Conservation (phyloP, 2,888 invertebrate genomes). For the Polymixis lichenea region DNA sequence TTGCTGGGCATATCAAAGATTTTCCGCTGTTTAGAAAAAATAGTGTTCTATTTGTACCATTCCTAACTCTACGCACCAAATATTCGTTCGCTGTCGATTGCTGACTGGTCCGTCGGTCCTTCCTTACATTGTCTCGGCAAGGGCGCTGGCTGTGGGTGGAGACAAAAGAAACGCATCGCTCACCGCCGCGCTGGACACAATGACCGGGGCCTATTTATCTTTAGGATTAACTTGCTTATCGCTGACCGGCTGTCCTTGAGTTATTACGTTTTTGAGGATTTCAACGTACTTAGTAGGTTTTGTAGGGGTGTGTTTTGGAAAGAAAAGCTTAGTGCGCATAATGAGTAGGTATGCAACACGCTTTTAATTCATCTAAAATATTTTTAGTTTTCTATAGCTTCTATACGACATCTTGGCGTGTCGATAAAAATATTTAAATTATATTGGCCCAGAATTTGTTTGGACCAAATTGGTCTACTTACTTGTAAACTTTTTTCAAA, state of each 20-base stretch:
- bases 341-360: background rate
- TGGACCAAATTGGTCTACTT: background rate
- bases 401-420: no score
- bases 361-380: background rate
- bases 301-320: constrained; percentile 9
- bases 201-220: constrained; percentile 87
- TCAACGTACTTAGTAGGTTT: constrained; percentile 13
- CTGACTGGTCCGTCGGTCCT: constrained; percentile 81
- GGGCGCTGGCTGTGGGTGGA: constrained; percentile 73
- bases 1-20: background rate
- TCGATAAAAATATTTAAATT: no score
- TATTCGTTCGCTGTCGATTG: constrained; percentile 80
- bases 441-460: no score
- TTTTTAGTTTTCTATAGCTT: no score
- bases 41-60: background rate
- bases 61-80: constrained; percentile 50
- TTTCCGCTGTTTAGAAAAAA: background rate
- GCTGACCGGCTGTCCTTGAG: constrained; percentile 74
- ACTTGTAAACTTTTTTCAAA: background rate
- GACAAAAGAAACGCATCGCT: constrained; percentile 90
- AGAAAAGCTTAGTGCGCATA: background rate
- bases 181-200: constrained; percentile 82
- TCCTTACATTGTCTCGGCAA: constrained; percentile 82
- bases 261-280: constrained; percentile 73
- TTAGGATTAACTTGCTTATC: constrained; percentile 89